phyloP scores from a whole-genome alignment of 2,797 vertebrate genomes.

The Gallinago stenura region DNA sequence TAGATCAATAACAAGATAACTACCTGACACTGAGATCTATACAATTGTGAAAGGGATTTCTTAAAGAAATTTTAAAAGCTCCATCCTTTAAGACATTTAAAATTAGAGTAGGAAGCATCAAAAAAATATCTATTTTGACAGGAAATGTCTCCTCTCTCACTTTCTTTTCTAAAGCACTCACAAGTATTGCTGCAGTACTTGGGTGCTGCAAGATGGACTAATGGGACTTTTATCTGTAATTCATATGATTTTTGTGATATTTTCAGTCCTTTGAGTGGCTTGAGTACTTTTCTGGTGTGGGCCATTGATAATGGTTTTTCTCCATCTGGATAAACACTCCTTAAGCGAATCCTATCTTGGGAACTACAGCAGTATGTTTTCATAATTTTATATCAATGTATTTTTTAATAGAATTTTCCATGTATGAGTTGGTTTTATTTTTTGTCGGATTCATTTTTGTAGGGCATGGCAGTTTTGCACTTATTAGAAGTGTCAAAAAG shows the following conservation, averaged over 20 bases:
- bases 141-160: background rate
- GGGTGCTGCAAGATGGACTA: conserved; percentile 1
- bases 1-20: conserved; percentile 24
- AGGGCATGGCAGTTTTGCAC: background rate
- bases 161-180: background rate
- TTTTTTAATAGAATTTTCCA: conserved; percentile 11
- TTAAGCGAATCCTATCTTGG: background rate
- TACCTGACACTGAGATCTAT: background rate
- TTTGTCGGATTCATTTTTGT: background rate
- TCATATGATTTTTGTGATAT: background rate
- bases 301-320: conserved; percentile 28
- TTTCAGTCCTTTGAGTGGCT: conserved; percentile 26
- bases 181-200: background rate
- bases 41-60: background rate
- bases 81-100: background rate
- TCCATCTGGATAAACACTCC: conserved; percentile 7
- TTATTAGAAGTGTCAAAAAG: background rate
- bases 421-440: background rate
- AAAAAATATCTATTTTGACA: conserved; percentile 23
- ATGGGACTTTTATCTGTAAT: conserved; percentile 36
- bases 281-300: background rate
- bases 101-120: background rate
- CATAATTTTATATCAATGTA: background rate
- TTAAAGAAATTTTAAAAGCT: background rate
- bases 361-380: background rate